phyloP scores from a whole-genome alignment of 2,113 vertebrate species.

The Ailuropoda melanoleuca region DNA sequence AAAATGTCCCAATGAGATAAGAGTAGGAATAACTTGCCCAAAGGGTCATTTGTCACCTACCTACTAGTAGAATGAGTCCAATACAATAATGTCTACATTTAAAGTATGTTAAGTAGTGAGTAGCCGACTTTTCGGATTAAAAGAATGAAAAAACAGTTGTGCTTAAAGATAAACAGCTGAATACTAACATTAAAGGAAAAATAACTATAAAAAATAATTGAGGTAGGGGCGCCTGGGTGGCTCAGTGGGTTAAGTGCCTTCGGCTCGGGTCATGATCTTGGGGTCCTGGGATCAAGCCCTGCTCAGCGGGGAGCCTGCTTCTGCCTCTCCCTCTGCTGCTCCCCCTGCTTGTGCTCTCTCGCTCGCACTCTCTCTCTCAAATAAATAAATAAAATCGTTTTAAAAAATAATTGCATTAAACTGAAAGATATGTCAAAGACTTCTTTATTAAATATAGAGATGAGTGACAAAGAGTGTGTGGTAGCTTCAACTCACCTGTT shows the following conservation, averaged over 20 bases:
- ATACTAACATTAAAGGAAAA: slow-evolving; percentile 38
- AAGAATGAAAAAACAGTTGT: neutral
- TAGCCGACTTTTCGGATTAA: neutral
- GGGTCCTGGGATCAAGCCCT: neutral
- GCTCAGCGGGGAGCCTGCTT: neutral
- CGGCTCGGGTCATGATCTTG: neutral
- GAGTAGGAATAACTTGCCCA: neutral
- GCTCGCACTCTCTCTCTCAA: neutral
- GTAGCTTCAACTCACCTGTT: neutral
- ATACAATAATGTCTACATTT: neutral
- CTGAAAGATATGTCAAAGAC: neutral
- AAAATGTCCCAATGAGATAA: neutral
- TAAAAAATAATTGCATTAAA: neutral
- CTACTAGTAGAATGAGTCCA: neutral
- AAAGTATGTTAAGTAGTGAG: neutral
- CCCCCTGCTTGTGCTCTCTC: neutral
- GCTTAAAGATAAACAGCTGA: neutral
- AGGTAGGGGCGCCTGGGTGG: neutral
- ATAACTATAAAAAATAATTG: neutral
- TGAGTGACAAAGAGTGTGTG: neutral
- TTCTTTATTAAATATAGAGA: neutral
- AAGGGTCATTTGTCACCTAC: neutral
- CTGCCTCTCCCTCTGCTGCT: neutral
- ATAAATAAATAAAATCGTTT: neutral
- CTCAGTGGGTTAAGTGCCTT: neutral